Percentiles rank a stretch among this genome's conserved stretches.
Evolutionary conservation across 2,113 vertebrate species (phyloP).

Genomic region (Rhinoderma darwinii): DNA sequence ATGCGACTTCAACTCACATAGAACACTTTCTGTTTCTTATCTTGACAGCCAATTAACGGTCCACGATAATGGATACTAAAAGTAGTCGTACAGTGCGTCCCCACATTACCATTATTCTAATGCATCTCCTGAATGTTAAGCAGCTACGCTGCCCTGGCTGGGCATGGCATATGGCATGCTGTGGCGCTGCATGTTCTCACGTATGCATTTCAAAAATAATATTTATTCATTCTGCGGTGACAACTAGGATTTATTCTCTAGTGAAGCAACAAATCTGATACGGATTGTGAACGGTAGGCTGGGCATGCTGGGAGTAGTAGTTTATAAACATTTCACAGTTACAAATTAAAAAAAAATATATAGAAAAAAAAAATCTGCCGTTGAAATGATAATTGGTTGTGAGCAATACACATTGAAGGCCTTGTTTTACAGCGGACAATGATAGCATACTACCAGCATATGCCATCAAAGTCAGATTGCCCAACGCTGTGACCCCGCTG

Average conservation of each 20-base stretch:
- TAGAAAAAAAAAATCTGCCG: too few relatives aligned
- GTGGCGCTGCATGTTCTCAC: background rate
- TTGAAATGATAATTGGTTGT: too few relatives aligned
- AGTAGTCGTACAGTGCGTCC: constrained; percentile 4
- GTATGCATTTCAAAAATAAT: constrained; percentile 27
- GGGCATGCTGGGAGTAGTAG: background rate
- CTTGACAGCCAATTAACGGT: constrained; percentile 33
- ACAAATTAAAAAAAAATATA: background rate
- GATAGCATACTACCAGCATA: too few relatives aligned
- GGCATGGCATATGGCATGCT: background rate
- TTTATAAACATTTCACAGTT: background rate
- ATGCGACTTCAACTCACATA: background rate
- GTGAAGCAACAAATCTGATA: background rate
- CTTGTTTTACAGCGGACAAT: too few relatives aligned
- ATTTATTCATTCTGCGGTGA: constrained; percentile 24
- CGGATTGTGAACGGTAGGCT: too few relatives aligned
- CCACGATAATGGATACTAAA: constrained; percentile 30
- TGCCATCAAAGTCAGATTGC: too few relatives aligned
- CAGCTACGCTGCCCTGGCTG: constrained; percentile 4
- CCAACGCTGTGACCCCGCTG: too few relatives aligned
- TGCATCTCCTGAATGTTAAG: constrained; percentile 25
- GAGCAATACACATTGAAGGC: too few relatives aligned
- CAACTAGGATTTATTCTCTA: background rate
- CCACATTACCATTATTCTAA: background rate
- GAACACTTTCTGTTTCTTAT: constrained; percentile 18